Conservation (phyloP, 2,113 vertebrate genomes). For the Lepus europaeus region DNA sequence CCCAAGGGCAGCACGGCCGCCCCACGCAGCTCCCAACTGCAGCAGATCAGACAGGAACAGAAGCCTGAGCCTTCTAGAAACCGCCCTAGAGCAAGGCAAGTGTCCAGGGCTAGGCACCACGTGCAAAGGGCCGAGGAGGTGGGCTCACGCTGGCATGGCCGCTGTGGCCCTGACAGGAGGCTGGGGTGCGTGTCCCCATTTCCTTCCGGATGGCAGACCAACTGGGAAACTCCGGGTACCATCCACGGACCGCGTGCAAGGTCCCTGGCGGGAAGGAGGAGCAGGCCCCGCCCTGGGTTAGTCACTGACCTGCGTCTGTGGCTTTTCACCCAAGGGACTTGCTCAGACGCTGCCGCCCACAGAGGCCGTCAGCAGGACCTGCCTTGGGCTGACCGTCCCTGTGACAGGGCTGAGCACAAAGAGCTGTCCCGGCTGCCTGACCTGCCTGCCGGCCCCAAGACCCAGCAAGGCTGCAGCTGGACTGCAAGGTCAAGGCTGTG, state of each 20-base stretch:
- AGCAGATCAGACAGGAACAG: too few species aligned
- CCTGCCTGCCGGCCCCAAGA: not conserved
- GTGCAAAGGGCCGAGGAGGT: too few species aligned
- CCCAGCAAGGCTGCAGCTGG: not conserved
- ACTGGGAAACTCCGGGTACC: not conserved
- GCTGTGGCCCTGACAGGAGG: too few species aligned
- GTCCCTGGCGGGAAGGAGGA: not conserved
- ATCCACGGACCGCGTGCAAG: fast-evolving
- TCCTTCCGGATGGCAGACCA: too few species aligned
- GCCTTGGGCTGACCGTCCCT: not conserved
- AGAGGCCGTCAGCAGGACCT: not conserved
- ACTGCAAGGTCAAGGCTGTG: not conserved
- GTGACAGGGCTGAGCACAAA: not conserved
- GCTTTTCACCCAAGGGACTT: not conserved
- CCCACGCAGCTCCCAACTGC: too few species aligned
- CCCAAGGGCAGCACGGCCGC: too few species aligned
- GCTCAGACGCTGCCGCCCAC: not conserved
- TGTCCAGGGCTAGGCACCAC: too few species aligned
- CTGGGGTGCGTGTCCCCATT: too few species aligned
- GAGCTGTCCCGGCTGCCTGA: not conserved
- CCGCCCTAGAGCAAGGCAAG: too few species aligned
- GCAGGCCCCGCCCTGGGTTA: not conserved
- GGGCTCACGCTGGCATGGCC: too few species aligned
- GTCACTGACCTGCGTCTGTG: not conserved
- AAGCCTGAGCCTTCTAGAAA: too few species aligned